Evolutionary conservation across 2,888 invertebrate genomes (phyloP).

Genomic region (Megastigmus dorsalis): DNA sequence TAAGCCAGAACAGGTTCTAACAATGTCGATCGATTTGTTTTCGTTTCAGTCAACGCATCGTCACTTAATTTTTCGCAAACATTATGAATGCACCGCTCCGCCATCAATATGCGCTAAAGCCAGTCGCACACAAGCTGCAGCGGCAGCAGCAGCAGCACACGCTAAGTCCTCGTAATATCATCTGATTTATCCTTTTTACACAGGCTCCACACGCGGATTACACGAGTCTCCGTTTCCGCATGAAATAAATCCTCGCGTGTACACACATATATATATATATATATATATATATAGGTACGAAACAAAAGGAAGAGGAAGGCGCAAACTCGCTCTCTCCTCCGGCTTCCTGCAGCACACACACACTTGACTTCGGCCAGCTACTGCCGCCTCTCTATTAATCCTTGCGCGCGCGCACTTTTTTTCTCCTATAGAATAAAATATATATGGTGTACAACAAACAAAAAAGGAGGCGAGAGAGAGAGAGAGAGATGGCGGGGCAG

Average conservation of each 20-base stretch:
- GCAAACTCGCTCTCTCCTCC: neutral
- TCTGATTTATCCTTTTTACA: slow-evolving; percentile 10
- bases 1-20: no score
- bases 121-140: neutral
- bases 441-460: neutral
- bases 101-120: no score
- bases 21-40: no score
- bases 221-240: slow-evolving; percentile 1
- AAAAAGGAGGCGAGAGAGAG: neutral
- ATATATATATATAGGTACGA: neutral
- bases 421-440: neutral
- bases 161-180: slow-evolving; percentile 2
- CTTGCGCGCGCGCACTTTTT: neutral
- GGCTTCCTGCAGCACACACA: neutral
- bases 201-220: neutral
- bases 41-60: no score
- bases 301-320: neutral
- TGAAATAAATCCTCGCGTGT: slow-evolving; percentile 18
- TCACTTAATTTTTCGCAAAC: no score
- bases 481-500: neutral
- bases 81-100: no score
- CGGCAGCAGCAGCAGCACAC: no score
- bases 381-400: slow-evolving; percentile 8
- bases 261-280: no score
- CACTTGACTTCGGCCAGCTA: neutral